Percentiles rank a stretch among this genome's conserved stretches.
Evolutionary conservation across 2,113 vertebrate genomes (phyloP).

Genomic region (Numenius arquata): DNA sequence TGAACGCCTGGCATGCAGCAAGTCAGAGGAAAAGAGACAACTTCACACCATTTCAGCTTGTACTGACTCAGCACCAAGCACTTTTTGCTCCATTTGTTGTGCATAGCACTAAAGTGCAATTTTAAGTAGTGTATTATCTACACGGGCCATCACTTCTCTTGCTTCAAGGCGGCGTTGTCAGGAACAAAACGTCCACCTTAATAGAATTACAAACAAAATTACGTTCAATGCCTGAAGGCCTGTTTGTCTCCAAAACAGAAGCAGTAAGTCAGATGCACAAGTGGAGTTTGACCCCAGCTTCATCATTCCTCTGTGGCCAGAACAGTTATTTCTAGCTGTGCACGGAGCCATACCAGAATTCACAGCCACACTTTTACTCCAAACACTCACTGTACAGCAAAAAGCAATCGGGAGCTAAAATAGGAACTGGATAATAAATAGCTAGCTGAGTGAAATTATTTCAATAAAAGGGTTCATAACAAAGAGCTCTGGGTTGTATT

Average conservation of each 20-base stretch:
- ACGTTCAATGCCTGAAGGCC: not conserved
- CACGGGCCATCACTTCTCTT: not conserved
- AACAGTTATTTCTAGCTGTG: not conserved
- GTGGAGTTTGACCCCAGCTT: not conserved
- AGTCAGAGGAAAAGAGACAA: not conserved
- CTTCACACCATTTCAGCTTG: not conserved
- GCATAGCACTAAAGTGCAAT: rapidly evolving
- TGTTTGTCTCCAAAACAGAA: not conserved
- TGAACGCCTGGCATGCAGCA: not conserved
- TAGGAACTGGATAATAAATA: not conserved
- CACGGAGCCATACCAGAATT: not conserved
- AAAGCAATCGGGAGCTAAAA: not conserved
- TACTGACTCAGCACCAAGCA: not conserved
- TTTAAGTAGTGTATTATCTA: not conserved
- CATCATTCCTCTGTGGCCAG: not conserved
- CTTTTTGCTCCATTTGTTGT: not conserved
- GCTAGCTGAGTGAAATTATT: not conserved
- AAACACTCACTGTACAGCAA: rapidly evolving
- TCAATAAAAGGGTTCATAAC: not conserved
- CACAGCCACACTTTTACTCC: not conserved
- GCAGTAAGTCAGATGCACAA: not conserved
- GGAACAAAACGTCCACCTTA: not conserved
- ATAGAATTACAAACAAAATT: not conserved
- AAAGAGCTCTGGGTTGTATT: not conserved
- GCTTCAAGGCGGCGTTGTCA: not conserved